phyloP scores from a whole-genome alignment of 1,140 invertebrate genomes.

The Eubasilissa regina region DNA sequence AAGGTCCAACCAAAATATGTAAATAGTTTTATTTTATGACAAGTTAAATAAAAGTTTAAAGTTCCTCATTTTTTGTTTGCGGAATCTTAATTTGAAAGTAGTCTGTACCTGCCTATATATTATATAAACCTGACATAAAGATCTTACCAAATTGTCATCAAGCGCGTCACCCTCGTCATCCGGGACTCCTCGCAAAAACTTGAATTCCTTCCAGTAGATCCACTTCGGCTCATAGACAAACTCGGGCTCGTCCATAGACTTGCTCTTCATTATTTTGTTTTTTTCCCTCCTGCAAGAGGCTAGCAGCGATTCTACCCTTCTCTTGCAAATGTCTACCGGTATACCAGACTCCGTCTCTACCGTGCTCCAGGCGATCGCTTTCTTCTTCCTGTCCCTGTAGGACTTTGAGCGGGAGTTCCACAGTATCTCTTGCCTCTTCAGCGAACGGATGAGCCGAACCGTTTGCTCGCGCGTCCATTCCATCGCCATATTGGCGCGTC shows the following conservation, averaged over 20 bases:
- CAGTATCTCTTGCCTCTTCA: slow-evolving; percentile 47
- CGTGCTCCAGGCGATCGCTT: slow-evolving; percentile 48
- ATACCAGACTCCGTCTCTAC: slow-evolving; percentile 47
- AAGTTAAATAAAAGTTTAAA: no score
- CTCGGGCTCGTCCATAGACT: slow-evolving; percentile 46
- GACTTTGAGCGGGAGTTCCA: slow-evolving; percentile 55
- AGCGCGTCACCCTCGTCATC: slow-evolving; percentile 33
- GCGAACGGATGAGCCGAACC: slow-evolving; percentile 46
- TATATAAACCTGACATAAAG: neutral
- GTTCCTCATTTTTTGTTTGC: no score
- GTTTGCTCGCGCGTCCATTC: slow-evolving; percentile 52
- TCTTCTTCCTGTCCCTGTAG: slow-evolving; percentile 51
- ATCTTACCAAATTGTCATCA: slow-evolving; percentile 29
- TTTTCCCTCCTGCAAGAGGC: slow-evolving; percentile 56
- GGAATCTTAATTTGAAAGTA: no score
- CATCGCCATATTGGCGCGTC: slow-evolving; percentile 24
- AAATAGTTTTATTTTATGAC: no score
- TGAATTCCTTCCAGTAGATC: slow-evolving; percentile 58
- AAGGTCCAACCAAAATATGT: no score
- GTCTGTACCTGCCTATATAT: neutral
- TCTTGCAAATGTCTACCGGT: slow-evolving; percentile 51
- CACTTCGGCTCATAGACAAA: slow-evolving; percentile 54
- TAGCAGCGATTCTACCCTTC: slow-evolving; percentile 53
- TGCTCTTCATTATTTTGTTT: slow-evolving; percentile 53
- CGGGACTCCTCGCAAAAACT: slow-evolving; percentile 44